Evolutionary conservation across 2,113 vertebrate species (phyloP).

Genomic region (Platichthys flesus): DNA sequence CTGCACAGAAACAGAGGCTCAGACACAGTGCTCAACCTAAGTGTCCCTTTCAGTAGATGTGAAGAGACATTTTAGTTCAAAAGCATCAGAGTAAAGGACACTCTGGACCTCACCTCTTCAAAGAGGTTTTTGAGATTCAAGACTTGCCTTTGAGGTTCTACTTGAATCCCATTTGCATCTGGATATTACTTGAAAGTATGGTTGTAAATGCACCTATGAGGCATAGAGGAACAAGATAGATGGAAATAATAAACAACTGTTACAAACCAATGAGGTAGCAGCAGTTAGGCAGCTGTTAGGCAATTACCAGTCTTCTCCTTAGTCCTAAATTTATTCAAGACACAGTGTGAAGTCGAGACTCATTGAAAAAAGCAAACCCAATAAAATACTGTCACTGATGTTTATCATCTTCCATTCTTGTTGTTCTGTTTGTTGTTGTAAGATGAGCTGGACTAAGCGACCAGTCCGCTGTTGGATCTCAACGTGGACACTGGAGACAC

Average conservation of each 20-base stretch:
- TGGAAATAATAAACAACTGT: not conserved
- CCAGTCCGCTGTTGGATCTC: not conserved
- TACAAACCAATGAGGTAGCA: not conserved
- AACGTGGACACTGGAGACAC: not conserved
- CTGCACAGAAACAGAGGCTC: slow-evolving; percentile 37
- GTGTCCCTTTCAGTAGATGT: too few species aligned
- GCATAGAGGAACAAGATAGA: not conserved
- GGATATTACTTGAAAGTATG: not conserved
- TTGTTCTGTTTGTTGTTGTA: not conserved
- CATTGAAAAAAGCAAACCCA: not conserved
- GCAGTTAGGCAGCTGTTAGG: not conserved
- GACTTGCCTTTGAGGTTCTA: too few species aligned
- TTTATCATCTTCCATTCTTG: not conserved
- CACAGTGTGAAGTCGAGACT: not conserved
- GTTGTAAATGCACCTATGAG: not conserved
- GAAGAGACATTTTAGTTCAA: too few species aligned
- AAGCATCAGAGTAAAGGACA: too few species aligned
- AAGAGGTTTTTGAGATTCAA: too few species aligned
- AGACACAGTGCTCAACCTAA: not conserved
- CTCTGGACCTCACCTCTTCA: too few species aligned
- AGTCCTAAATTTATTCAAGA: not conserved
- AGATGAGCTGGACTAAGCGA: not conserved
- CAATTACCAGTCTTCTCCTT: too few species aligned
- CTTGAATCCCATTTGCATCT: too few species aligned
- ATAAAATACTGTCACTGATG: not conserved